Base-by-base conservation (phyloP, 2,113 vertebrate species). In the Glaucomys volans region DNA sequence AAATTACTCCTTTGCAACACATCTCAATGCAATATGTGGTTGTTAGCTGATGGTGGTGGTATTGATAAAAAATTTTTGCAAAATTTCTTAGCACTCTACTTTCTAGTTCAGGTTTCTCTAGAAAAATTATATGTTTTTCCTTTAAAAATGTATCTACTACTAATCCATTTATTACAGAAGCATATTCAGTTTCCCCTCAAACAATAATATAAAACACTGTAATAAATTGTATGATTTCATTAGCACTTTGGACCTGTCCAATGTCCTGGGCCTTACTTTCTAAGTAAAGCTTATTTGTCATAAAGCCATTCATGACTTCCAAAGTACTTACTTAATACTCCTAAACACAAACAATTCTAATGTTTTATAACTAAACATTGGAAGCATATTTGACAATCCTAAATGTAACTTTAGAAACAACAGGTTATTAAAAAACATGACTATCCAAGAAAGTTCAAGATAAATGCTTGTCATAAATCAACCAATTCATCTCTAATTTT, bases 381-480 rank as follows among this genome's bases (percentile, higher is more conserved):
- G 1, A 79, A 79, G 8, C 20, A 83, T 72, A 7, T 81, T 94
- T 42, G 2, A 32, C 13, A 54, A 59, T 86, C 86, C 17, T 72
- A 28, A 77, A 50, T 88, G 4, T 50, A 88, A 87, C 74, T 91
- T 96, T 91, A 40, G 17, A 96, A 89, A 76, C 3, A 28, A 35
- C 71, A 64, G 1, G 17, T 50, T 64, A 75, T 80, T 80, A 30
- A 94, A 96, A 80, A 74, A 37, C 14, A 67, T n/a, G n/a, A 80
- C 32, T 80, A 91, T 12, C 17, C 16, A 92, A 91, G 37, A 83
- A 94, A 64, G 64, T 54, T 28, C 37, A 91, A 91, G 22, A 37
- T 42, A 20, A 13, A 37, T 35, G 40, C 4, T 64, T 81, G 4
- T 47, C 69, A 44, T 44, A 87, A 76, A 72, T 22, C 37, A 67